phyloP scores from a whole-genome alignment of 2,888 invertebrate species.

The Myopa tessellatipennis region DNA sequence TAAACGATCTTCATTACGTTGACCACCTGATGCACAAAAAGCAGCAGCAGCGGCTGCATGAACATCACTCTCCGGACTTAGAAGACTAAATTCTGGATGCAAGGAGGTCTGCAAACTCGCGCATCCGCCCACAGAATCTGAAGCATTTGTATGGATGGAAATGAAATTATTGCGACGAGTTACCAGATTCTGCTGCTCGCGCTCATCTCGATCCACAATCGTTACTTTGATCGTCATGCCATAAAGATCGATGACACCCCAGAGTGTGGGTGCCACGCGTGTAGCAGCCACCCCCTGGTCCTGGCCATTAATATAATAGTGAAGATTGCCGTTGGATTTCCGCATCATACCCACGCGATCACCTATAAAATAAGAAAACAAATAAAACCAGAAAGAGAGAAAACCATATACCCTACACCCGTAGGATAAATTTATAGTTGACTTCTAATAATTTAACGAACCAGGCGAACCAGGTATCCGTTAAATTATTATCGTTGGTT shows the following conservation, averaged over 20 bases:
- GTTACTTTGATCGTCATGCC: slow-evolving; percentile 94
- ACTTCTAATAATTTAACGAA: neutral
- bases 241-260: slow-evolving; percentile 95
- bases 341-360: slow-evolving; percentile 94
- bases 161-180: slow-evolving; percentile 75
- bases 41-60: slow-evolving; percentile 59
- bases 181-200: slow-evolving; percentile 81
- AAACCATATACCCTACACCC: too few relatives aligned
- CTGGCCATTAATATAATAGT: slow-evolving; percentile 92
- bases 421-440: too few relatives aligned
- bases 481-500: too few relatives aligned
- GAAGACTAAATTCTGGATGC: slow-evolving; percentile 61
- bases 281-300: slow-evolving; percentile 93
- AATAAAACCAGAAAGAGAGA: too few relatives aligned
- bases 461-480: too few relatives aligned
- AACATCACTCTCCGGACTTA: slow-evolving; percentile 64
- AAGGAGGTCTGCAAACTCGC: slow-evolving; percentile 25
- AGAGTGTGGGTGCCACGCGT: slow-evolving; percentile 82
- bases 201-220: slow-evolving; percentile 85
- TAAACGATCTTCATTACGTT: slow-evolving; percentile 75
- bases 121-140: slow-evolving; percentile 41
- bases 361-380: slow-evolving; percentile 58
- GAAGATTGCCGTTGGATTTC: slow-evolving; percentile 84
- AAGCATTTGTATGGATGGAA: slow-evolving; percentile 45
- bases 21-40: slow-evolving; percentile 50